phyloP scores from a whole-genome alignment of 2,797 vertebrate species.

The Sus cebifrons region DNA sequence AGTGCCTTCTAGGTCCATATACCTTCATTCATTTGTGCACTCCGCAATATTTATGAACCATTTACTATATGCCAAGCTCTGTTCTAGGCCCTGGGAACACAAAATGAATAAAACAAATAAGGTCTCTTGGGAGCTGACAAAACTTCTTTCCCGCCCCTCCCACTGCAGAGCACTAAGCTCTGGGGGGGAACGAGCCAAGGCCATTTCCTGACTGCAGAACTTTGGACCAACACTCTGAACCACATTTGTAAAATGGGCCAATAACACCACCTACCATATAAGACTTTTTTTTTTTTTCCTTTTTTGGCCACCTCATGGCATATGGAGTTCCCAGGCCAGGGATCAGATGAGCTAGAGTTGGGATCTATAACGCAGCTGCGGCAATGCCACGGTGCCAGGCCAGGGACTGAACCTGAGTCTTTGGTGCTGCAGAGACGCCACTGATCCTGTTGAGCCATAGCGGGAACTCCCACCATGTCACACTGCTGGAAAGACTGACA shows the following conservation, averaged over 20 bases:
- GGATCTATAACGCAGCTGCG: too few species aligned
- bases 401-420: too few species aligned
- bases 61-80: not conserved
- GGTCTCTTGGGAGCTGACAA: not conserved
- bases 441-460: too few species aligned
- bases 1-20: not conserved
- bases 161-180: not conserved
- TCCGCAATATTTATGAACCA: not conserved
- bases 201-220: not conserved
- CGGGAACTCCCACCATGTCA: not conserved
- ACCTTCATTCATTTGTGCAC: not conserved
- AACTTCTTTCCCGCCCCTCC: not conserved
- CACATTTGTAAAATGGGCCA: constrained; percentile 23
- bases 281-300: not conserved
- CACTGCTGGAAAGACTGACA: not conserved
- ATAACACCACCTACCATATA: not conserved
- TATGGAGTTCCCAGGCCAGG: too few species aligned
- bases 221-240: not conserved
- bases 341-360: too few species aligned
- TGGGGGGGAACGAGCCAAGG: not conserved
- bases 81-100: not conserved
- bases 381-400: too few species aligned
- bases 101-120: not conserved
- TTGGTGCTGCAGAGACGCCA: too few species aligned
- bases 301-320: too few species aligned